Evolutionary conservation across 2,113 vertebrate genomes (phyloP), one percentile per base, ranked within the genome.

Genomic region (Coptodon rendalli): DNA sequence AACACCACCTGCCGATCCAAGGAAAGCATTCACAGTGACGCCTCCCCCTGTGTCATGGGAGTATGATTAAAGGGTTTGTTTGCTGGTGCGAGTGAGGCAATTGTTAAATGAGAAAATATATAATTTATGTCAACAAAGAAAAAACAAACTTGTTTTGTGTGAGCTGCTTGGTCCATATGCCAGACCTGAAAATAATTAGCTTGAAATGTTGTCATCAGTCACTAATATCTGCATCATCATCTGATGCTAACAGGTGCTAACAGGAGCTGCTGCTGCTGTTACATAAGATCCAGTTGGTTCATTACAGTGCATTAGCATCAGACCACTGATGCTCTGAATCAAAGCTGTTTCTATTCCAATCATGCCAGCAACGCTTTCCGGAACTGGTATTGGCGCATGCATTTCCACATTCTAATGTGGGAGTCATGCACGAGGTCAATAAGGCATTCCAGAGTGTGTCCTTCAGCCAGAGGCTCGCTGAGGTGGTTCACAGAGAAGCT

Each of bases 1-100:
- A 91, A 94, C 94, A 17, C 36, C 86, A 91, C 86, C 87, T 92
- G 91, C 88, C 81, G 83, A 83, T 59, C 59, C 86, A 91, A 89
- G 53, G 48, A 89, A 83, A 82, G 82, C 50, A 2, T 56, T 6
- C 8, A 0, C 38, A 6, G 68, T 24, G 88, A 63, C 85, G 81
- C 83, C 91, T 6, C 90, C 85, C 85, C 63, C 22, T 56, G 52
- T 68, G 56, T 56, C 16, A 11, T 19, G 27, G 83, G 63, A 19
- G 31, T 6, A 7, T 40, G 1, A 78, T 22, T 52, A 48, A 89
- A 78, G 71, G 19, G 48, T 19, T 40, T 83, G 50, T 84, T 53
- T 38, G 13, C 45, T 13, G 14, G 80, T 40, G 81, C 22, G 78
- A 50, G 59, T 8, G 38, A 80, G 57, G 36, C 17, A 73, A 61